These are phyloP conservation scores for Drosophila kohkoa DNA, from an alignment of 1,140 invertebrate genomes.

Conservation along the genomic window DNA sequence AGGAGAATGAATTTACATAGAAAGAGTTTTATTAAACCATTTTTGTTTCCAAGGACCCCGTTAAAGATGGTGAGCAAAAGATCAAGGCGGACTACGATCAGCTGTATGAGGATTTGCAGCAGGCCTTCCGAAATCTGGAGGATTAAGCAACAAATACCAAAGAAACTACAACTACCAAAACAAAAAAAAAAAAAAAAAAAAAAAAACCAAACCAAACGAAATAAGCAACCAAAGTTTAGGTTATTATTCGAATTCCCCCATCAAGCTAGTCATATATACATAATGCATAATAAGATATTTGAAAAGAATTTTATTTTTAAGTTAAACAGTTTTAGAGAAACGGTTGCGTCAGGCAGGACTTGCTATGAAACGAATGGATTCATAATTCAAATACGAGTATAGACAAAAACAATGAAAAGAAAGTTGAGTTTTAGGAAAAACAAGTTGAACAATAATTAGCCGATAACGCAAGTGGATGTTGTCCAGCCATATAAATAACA, in stretches of 20 bases:
- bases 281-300: conserved; percentile 82
- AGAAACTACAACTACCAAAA: conserved; percentile 32
- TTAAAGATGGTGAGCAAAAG: conserved; percentile 98
- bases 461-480: conserved; percentile 63
- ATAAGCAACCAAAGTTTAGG: conserved; percentile 64
- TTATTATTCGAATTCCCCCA: conserved; percentile 79
- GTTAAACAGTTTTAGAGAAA: conserved; percentile 76
- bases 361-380: background rate
- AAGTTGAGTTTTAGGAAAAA: conserved; percentile 28
- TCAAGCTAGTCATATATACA: conserved; percentile 81
- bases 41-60: conserved; percentile 92
- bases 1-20: conserved; percentile 29
- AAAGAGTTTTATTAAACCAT: background rate
- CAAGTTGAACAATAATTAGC: conserved; percentile 83
- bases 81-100: conserved; percentile 98
- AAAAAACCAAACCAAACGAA: conserved; percentile 62
- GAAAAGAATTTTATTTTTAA: conserved; percentile 78
- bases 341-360: conserved; percentile 49
- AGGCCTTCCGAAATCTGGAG: conserved; percentile 99
- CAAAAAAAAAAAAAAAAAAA: conserved; percentile 32
- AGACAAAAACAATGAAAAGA: conserved; percentile 38
- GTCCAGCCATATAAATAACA: conserved; percentile 68
- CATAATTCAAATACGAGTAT: conserved; percentile 22
- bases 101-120: conserved; percentile 96
- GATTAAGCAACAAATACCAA: conserved; percentile 89